A percentile compares a stretch with the other conserved stretches of the same genome.
These are phyloP conservation scores for Corythornis vintsioides DNA, from an alignment of 2,113 vertebrate genomes.

Conservation along the genomic window DNA sequence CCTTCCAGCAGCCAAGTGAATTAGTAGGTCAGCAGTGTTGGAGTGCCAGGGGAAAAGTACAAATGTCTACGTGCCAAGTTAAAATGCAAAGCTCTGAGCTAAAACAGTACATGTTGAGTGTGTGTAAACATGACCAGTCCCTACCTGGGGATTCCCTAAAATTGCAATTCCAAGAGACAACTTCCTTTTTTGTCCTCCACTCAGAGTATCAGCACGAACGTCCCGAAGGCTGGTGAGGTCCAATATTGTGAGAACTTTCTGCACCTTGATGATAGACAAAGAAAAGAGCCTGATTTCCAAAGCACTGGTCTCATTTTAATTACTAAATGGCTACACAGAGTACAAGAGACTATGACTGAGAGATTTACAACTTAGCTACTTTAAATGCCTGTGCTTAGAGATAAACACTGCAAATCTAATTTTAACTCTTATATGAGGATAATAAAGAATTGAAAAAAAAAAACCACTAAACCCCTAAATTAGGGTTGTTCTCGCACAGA, in stretches of 20 bases:
- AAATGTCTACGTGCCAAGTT: accelerated
- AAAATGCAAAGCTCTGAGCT: not conserved
- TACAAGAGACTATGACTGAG: not conserved
- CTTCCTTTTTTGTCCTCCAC: slow-evolving; percentile 86
- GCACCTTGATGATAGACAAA: slow-evolving; percentile 70
- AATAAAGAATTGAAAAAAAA: not conserved
- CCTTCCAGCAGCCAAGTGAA: not conserved
- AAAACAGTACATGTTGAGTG: accelerated
- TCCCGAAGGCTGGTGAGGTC: slow-evolving; percentile 82
- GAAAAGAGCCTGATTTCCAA: not conserved
- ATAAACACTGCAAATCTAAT: not conserved
- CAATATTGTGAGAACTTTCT: slow-evolving; percentile 78
- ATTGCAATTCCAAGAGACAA: slow-evolving; percentile 87
- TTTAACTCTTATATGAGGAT: not conserved
- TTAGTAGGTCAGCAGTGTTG: not conserved
- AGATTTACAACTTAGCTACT: not conserved
- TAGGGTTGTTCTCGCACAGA: not conserved
- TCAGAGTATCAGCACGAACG: slow-evolving; percentile 78
- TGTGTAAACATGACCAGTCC: accelerated
- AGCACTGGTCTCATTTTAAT: not conserved
- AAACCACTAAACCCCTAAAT: not conserved
- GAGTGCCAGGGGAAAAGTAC: not conserved
- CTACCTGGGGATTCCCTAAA: slow-evolving; percentile 88
- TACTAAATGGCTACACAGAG: not conserved
- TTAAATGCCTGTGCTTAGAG: not conserved